Conservation (phyloP, 2,888 invertebrate species). For the Apodemia duryi region DNA sequence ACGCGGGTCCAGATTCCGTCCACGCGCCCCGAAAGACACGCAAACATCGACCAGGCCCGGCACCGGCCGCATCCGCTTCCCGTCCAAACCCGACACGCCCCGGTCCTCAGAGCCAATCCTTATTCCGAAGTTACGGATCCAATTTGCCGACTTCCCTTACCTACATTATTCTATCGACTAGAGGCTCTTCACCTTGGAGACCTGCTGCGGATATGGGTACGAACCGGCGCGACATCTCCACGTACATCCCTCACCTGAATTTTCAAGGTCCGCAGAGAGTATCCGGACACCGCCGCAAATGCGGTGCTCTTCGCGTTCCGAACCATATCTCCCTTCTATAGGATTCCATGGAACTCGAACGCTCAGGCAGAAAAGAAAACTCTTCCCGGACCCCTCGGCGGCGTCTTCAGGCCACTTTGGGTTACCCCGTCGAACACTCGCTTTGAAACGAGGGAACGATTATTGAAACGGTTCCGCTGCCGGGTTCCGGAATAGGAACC, state of each 20-base stretch:
- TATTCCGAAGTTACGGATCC: slow-evolving; percentile 83
- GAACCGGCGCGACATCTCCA: slow-evolving; percentile 51
- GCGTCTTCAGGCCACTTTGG: slow-evolving; percentile 76
- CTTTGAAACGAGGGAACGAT: slow-evolving; percentile 51
- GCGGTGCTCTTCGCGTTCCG: no score
- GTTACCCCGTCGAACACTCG: slow-evolving; percentile 41
- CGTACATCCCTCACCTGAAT: slow-evolving; percentile 30
- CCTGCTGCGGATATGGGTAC: slow-evolving; percentile 88
- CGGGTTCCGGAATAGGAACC: slow-evolving; percentile 81
- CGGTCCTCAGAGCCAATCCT: slow-evolving; percentile 87
- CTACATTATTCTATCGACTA: slow-evolving; percentile 82
- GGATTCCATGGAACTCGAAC: no score
- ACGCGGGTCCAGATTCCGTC: no score
- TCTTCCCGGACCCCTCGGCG: slow-evolving; percentile 74
- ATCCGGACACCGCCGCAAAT: no score
- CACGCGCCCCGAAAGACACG: no score
- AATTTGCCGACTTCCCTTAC: slow-evolving; percentile 85
- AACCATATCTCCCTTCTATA: slow-evolving; percentile 38
- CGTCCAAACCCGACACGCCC: slow-evolving; percentile 37
- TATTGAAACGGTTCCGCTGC: slow-evolving; percentile 72
- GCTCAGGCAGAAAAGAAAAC: slow-evolving; percentile 62
- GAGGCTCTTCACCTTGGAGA: slow-evolving; percentile 86
- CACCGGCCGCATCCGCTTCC: no score
- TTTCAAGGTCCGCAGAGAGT: no score
- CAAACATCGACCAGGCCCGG: no score